Evolutionary conservation across 2,888 invertebrate genomes (phyloP).

Genomic region (Tetranychus truncatus): DNA sequence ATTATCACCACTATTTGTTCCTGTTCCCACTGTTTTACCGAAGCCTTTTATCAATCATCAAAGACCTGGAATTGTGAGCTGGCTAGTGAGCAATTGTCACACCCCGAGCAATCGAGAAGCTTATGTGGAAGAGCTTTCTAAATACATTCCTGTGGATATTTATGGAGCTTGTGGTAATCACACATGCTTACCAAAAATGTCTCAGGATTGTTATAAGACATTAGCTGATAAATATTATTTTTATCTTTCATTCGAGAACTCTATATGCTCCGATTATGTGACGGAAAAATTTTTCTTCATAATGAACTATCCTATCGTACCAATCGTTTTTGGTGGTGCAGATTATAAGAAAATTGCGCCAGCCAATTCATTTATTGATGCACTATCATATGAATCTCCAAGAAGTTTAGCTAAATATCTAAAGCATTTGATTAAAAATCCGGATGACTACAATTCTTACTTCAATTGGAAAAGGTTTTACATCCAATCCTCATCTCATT

Average conservation of each 20-base stretch:
- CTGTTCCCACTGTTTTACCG: background rate
- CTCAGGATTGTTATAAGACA: slow-evolving; percentile 31
- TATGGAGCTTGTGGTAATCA: slow-evolving; percentile 32
- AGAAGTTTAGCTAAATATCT: slow-evolving; percentile 22
- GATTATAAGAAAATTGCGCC: slow-evolving; percentile 25
- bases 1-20: slow-evolving; percentile 8
- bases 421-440: slow-evolving; percentile 22
- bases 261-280: slow-evolving; percentile 34
- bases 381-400: slow-evolving; percentile 22
- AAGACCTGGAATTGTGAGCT: slow-evolving; percentile 32
- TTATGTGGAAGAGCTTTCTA: slow-evolving; percentile 31
- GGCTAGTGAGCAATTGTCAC: slow-evolving; percentile 36
- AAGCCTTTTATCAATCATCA: slow-evolving; percentile 17
- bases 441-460: slow-evolving; percentile 22
- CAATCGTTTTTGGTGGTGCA: slow-evolving; percentile 26
- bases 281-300: slow-evolving; percentile 34
- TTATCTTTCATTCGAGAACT: slow-evolving; percentile 34
- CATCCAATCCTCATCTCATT: slow-evolving; percentile 11
- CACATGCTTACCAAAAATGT: slow-evolving; percentile 29
- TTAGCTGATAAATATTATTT: slow-evolving; percentile 31
- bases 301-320: slow-evolving; percentile 28
- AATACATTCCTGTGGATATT: slow-evolving; percentile 32
- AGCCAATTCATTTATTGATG: slow-evolving; percentile 26
- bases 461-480: slow-evolving; percentile 24
- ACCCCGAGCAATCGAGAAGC: slow-evolving; percentile 32